Base-by-base conservation (phyloP, 2,888 invertebrate genomes). In the Trypoxylon attenuatum region DNA sequence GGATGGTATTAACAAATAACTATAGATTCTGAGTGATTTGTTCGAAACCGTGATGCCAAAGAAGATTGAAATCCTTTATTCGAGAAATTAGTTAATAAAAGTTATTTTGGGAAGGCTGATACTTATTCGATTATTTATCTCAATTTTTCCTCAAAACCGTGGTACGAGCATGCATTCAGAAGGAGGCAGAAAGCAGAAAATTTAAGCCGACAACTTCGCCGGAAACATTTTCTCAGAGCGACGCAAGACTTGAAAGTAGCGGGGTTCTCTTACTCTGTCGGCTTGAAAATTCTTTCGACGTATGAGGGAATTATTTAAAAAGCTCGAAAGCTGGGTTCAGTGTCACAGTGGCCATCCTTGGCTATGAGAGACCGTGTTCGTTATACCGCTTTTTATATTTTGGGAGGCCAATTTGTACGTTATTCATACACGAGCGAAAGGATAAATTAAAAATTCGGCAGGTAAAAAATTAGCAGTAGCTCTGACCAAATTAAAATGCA, bases 101-200 rank as follows among this genome's bases (percentile, higher is more conserved):
- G 42, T 27, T 50, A 55, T 38, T 23, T 19, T 23, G 21, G 21
- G 29, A 23, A 15, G 18, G 45, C 16, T 15, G 38, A 10, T 61
- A 50, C 55, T 69, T 65, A 60, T 58, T 23, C 51, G 23, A 38
- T 49, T 58, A 65, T 65, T 70, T 69, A 61, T 71, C 58, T 62
- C 27, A 66, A 66, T 59, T 54, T 29, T 49, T 57, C 47, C 55
- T 4, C n/a, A 47, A 10, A 51, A 23, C 8, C 19, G n/a, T 19
- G 27, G 18, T 13, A 29, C 16, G 4, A 25, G 51, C n/a, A 51
- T 23, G 62, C 55, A 41, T 38, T 46, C 43, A 38, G 22, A 49
- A 51, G 61, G 49, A 70, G 47, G 47, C 54, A 55, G 18, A 25
- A 25, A 19, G 51, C 41, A 51, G 49, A 55, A 71, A 71, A 71